Evolutionary conservation across 2,113 vertebrate genomes (phyloP).

Genomic region (Antennarius striatus): DNA sequence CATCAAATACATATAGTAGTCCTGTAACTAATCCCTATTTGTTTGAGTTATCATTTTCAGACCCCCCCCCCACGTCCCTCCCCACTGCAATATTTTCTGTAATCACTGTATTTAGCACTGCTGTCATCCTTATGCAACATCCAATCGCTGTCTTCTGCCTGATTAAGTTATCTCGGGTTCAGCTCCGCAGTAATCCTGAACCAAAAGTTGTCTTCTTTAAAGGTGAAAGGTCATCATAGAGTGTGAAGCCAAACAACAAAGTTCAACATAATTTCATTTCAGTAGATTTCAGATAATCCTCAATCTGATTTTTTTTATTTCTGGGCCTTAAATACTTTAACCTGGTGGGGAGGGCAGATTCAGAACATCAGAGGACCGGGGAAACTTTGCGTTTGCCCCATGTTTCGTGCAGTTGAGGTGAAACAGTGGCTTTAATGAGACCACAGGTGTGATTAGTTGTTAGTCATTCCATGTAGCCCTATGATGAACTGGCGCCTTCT

Average conservation of each 20-base stretch:
- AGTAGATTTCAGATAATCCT: background rate
- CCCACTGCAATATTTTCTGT: background rate
- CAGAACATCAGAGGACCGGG: too few relatives aligned
- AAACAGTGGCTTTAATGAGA: too few relatives aligned
- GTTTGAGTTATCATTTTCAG: too few relatives aligned
- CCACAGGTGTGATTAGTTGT: too few relatives aligned
- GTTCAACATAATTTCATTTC: background rate
- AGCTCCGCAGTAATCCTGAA: constrained; percentile 44
- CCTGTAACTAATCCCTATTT: too few relatives aligned
- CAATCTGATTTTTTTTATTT: background rate
- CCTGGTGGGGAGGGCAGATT: too few relatives aligned
- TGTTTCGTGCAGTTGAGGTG: too few relatives aligned
- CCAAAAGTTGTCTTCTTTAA: constrained; percentile 15
- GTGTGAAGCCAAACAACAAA: background rate
- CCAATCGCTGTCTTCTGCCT: constrained; percentile 22
- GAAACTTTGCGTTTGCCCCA: too few relatives aligned
- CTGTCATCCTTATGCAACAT: constrained; percentile 44
- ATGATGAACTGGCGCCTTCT: too few relatives aligned
- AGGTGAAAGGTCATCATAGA: constrained; percentile 55
- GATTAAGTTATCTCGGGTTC: constrained; percentile 64
- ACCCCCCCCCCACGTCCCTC: background rate
- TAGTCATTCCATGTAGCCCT: too few relatives aligned
- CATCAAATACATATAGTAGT: too few relatives aligned
- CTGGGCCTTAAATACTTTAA: too few relatives aligned
- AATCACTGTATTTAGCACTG: constrained; percentile 8